These are phyloP conservation scores for Dryomyza anilis DNA, from an alignment of 2,888 invertebrate species.

Conservation along the genomic window DNA sequence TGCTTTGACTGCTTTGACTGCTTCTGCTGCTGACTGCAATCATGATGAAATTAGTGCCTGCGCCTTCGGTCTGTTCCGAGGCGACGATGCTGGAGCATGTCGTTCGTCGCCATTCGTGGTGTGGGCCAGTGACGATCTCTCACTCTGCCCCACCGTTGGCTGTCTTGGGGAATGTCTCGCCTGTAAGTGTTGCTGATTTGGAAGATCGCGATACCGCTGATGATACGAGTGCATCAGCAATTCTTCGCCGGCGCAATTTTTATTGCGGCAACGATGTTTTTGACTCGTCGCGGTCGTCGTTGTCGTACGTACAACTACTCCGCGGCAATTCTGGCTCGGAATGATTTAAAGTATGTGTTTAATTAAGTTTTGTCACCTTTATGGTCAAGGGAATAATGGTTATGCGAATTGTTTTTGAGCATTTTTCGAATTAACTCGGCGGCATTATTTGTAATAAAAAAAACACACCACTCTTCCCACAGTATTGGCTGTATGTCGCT, in stretches of 20 bases:
- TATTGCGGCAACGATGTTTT: background rate
- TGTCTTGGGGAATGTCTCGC: background rate
- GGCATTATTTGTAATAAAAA: too few species aligned
- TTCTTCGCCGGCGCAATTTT: conserved; percentile 4
- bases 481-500: too few species aligned
- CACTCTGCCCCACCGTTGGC: background rate
- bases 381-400: background rate
- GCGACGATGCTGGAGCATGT: background rate
- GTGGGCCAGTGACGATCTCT: background rate
- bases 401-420: too few species aligned
- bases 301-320: too few species aligned
- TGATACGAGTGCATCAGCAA: conserved; percentile 13
- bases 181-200: background rate
- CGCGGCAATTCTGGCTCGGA: too few species aligned
- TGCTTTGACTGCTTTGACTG: background rate
- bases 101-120: background rate
- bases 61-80: background rate
- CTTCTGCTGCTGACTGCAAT: conserved; percentile 2
- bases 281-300: too few species aligned
- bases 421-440: too few species aligned
- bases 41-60: conserved; percentile 10
- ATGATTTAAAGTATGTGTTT: conserved; percentile 5
- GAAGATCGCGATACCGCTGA: conserved; percentile 3
- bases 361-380: conserved; percentile 7
- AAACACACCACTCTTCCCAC: too few species aligned